These are phyloP conservation scores for Pelecanoides urinatrix DNA, from an alignment of 2,113 vertebrate genomes.

Conservation along the genomic window DNA sequence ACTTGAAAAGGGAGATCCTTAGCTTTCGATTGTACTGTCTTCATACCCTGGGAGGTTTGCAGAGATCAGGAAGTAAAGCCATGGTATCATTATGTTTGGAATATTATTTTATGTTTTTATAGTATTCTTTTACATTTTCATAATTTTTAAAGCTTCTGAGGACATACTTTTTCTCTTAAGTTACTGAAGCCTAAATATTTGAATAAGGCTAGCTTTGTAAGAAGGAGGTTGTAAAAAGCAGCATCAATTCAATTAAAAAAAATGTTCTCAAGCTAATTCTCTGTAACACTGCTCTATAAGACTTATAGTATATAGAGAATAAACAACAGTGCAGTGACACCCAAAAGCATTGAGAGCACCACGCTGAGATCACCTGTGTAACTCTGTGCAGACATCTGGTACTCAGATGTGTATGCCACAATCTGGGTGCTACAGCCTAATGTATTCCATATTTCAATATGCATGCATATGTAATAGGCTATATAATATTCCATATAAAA, in stretches of 20 bases:
- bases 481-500: conserved; percentile 62
- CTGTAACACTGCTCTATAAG: background rate
- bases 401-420: background rate
- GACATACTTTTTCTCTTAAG: background rate
- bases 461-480: conserved; percentile 59
- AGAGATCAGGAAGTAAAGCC: background rate
- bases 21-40: background rate
- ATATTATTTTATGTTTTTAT: conserved; percentile 3
- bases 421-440: conserved; percentile 21
- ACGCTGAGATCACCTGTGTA: background rate
- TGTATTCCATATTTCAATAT: conserved; percentile 59
- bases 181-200: background rate
- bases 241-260: background rate
- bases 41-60: background rate
- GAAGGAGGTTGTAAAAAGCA: background rate
- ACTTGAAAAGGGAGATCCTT: conserved; percentile 29
- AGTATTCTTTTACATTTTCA: background rate
- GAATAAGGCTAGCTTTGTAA: background rate
- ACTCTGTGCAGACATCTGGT: background rate
- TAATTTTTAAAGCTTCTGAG: background rate
- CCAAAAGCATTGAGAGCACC: background rate
- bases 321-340: background rate
- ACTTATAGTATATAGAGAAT: background rate
- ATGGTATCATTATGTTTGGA: background rate
- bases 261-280: background rate